Evolutionary conservation across 2,113 vertebrate species (phyloP).

Genomic region (Crotalus horridus): DNA sequence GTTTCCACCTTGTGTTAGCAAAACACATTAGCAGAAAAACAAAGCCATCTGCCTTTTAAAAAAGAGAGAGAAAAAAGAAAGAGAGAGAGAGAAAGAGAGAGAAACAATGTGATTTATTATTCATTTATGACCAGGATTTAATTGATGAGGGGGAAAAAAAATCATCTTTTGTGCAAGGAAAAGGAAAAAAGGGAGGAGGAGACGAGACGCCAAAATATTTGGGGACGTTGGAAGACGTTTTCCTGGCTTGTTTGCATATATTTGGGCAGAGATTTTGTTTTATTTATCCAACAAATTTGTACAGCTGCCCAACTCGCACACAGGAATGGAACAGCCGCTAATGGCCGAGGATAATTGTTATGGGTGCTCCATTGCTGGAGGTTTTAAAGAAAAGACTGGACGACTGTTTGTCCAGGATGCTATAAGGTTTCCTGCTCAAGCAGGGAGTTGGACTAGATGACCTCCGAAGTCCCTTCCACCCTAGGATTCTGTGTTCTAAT

Average conservation of each 20-base stretch:
- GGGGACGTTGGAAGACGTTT: background rate
- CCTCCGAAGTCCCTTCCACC: background rate
- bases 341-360: background rate
- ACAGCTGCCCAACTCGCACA: background rate
- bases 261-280: background rate
- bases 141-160: background rate
- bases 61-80: background rate
- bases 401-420: background rate
- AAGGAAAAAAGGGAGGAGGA: background rate
- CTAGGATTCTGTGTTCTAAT: background rate
- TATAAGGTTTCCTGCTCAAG: background rate
- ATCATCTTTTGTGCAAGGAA: background rate
- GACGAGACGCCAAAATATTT: background rate
- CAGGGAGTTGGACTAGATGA: background rate
- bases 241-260: background rate
- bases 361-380: background rate
- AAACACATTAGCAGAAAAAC: slow-evolving; percentile 10
- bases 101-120: slow-evolving; percentile 46
- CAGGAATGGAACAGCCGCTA: background rate
- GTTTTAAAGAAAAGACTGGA: background rate
- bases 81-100: background rate
- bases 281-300: background rate
- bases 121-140: slow-evolving; percentile 32
- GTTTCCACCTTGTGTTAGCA: slow-evolving; percentile 32
- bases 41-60: slow-evolving; percentile 53